A percentile compares a stretch with the other conserved stretches of the same genome.
phyloP scores from a whole-genome alignment of 2,888 invertebrate genomes.

The Diplolepis rosae region DNA sequence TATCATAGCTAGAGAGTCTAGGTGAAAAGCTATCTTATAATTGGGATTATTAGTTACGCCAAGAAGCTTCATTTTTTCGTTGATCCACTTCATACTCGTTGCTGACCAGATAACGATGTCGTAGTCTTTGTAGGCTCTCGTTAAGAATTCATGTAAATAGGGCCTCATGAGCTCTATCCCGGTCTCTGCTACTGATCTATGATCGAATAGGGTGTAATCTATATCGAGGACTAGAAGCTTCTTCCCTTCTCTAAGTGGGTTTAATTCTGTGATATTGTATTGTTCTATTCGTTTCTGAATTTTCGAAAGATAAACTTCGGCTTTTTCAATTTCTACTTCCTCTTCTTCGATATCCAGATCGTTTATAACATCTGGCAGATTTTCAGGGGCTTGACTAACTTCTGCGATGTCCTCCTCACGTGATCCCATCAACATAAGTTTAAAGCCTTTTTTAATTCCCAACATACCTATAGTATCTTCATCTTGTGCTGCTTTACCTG shows the following conservation, averaged over 20 bases:
- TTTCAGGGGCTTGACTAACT: conserved; percentile 86
- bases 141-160: conserved; percentile 94
- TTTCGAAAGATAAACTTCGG: conserved; percentile 84
- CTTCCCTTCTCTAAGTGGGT: conserved; percentile 88
- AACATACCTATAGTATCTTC: conserved; percentile 84
- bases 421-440: conserved; percentile 98
- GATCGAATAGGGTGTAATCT: conserved; percentile 97
- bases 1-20: conserved; percentile 96
- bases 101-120: conserved; percentile 99
- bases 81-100: conserved; percentile 98
- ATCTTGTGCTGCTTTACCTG: conserved; percentile 90
- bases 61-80: conserved; percentile 95
- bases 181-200: conserved; percentile 91
- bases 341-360: conserved; percentile 94
- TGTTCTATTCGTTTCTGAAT: conserved; percentile 88
- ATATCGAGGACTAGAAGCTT: conserved; percentile 95
- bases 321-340: conserved; percentile 81
- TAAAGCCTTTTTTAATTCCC: conserved; percentile 89
- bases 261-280: conserved; percentile 88
- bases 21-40: conserved; percentile 94
- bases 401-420: conserved; percentile 93
- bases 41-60: conserved; percentile 88
- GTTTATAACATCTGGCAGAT: conserved; percentile 90
- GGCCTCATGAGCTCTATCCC: conserved; percentile 94
- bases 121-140: conserved; percentile 89